Conservation (phyloP, 2,113 vertebrate genomes). For the Dicrurus megarhynchus region DNA sequence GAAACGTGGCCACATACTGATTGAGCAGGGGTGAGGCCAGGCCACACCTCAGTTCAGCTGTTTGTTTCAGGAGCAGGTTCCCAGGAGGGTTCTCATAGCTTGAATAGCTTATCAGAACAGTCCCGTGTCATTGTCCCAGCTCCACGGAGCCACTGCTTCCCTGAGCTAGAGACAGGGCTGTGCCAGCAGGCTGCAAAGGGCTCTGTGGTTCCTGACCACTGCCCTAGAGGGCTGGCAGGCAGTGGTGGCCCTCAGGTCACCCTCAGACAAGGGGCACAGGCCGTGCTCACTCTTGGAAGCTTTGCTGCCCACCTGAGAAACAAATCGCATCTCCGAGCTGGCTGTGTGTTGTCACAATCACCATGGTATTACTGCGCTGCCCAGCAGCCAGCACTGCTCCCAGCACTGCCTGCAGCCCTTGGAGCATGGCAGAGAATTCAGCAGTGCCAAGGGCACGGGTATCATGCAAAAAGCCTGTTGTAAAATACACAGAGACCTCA, state of each 20-base stretch:
- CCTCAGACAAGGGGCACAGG: background rate
- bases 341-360: accelerated
- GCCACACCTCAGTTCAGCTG: conserved; percentile 28
- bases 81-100: background rate
- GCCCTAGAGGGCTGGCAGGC: background rate
- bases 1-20: background rate
- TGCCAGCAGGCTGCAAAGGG: background rate
- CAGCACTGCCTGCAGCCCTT: background rate
- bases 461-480: background rate
- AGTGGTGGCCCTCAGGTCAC: background rate
- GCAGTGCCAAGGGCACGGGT: background rate
- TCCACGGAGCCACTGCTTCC: accelerated
- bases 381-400: background rate
- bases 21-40: conserved; percentile 8
- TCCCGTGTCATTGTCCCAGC: background rate
- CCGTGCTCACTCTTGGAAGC: background rate
- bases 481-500: background rate
- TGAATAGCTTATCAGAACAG: background rate
- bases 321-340: background rate
- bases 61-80: conserved; percentile 10
- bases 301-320: background rate
- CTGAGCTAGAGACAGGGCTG: background rate
- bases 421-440: background rate
- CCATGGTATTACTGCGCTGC: accelerated
- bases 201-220: background rate